Base-by-base conservation (phyloP, 37 sponge, comb jelly and placozoan species). In the Halichondria panicea region DNA sequence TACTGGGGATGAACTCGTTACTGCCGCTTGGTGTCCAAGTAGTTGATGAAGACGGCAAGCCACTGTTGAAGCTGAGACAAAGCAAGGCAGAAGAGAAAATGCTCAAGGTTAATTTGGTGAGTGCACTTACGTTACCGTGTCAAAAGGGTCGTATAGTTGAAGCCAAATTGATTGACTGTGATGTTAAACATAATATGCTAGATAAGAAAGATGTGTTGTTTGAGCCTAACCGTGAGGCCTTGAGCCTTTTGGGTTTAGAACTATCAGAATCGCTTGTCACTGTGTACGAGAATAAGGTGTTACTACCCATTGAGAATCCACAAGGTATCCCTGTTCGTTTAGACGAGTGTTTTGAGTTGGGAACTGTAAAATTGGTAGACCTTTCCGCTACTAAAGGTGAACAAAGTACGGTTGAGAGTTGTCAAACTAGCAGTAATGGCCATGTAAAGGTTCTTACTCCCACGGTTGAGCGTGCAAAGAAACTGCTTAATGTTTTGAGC, bases 1-100 rank as follows among this genome's bases (percentile, higher is more conserved):
- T 76, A 21, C 58, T 76, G 54, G 77, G 66, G 19, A 64, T 76
- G 66, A 76, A 76, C 46, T 52, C 56, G 3, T 44, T 76, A 35
- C 66, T 66, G 31, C 21, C 37, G 41, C 77, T 76, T 48, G 77
- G 77, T 45, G 52, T 76, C 22, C 33, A 45, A 32, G 66, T 76
- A n/a, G 5, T 31, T 13, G 54, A 36, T 22, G 38, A 25, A 19
- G 39, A 76, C 45, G 77, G 77, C 13, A 24, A 19, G 3, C 44
- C n/a, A 1, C 41, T 74, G n/a, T 7, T 74, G 35, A 15, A 5
- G 21, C 63, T 30, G 3, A 30, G 7, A 41, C 65, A 34, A 35
- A 35, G 35, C 4, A 5, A 34, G 4, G 4, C 57, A 4, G 21
- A 19, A n/a, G 7, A 37, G 30, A 24, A 4, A 21, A 35, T 33